A percentile compares a stretch with the other conserved stretches of the same genome.
Conservation (phyloP, 2,888 invertebrate species). For the Pimpla rufipes region DNA sequence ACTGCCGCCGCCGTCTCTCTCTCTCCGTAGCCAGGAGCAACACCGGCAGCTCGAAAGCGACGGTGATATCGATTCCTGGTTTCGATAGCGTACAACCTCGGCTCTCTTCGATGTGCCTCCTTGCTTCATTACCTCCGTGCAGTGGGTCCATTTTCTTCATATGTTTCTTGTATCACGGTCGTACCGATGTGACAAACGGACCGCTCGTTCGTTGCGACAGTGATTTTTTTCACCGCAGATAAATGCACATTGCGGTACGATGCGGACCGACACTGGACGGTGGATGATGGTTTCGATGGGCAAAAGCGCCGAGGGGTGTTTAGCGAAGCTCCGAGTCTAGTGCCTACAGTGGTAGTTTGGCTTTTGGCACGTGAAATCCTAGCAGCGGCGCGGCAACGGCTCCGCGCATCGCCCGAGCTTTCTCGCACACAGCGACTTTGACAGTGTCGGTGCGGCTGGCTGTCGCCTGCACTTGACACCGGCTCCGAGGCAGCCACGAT, state of each 20-base stretch:
- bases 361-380: conserved; percentile 10
- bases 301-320: conserved; percentile 3
- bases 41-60: conserved; percentile 70
- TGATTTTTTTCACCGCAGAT: not conserved
- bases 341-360: not conserved
- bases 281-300: not conserved
- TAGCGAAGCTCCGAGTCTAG: conserved; percentile 8
- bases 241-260: not conserved
- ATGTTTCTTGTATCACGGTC: too few species aligned
- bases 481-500: conserved; percentile 67
- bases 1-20: conserved; percentile 62
- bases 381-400: not conserved
- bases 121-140: not conserved
- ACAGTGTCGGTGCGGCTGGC: conserved; percentile 39
- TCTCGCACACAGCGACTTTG: conserved; percentile 23
- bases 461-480: conserved; percentile 78
- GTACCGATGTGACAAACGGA: too few species aligned
- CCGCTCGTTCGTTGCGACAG: too few species aligned
- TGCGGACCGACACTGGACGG: not conserved
- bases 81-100: conserved; percentile 71
- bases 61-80: conserved; percentile 75
- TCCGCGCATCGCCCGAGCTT: conserved; percentile 1
- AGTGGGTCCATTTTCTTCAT: too few species aligned
- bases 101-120: not conserved
- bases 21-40: conserved; percentile 44